Base-by-base conservation (phyloP, 2,888 invertebrate genomes). In the Encarsia formosa region DNA sequence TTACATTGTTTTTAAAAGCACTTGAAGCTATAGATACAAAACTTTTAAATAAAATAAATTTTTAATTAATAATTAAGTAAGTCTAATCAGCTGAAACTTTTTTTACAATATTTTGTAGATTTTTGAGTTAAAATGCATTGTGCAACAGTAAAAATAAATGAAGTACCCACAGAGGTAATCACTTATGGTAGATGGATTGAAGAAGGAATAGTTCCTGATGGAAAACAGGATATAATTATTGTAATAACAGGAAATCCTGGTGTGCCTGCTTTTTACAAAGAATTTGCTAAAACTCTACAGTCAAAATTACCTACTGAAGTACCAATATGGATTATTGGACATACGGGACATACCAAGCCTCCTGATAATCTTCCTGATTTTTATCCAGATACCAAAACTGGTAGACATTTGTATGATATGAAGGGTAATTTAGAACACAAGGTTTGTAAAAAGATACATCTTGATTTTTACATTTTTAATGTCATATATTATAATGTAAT, bases 181-280 rank as follows among this genome's bases (percentile, higher is more conserved):
- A 84, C 85, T 5, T 87, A 83, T 77, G 91, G 88, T 16, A 78
- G 79, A 55, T 82, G 82, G 81, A 75, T 84, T 19, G 82, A 86
- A 62, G 86, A 87, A 59, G 67, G 74, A 2, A 78, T 82, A 41
- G 67, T 74, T 49, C 65, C 76, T 26, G 70, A 77, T 16, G 67
- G 71, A 39, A 78, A 78, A 32, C 76, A 81, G 57, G 81, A 87
- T 70, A 69, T 92, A 9, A 81, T 91, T 37, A 63, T 93, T 38
- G 81, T 87, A 57, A 82, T 93, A 58, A 84, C 91, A 22, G 93
- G 95, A 24, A 95, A 95, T 78, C 95, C 95, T 8, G 95, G 95
- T 2, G 69, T 92, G 20, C 81, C 87, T 0, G 84, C 84, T 52
- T 94, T 87, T 73, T 95, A 95, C 65, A 79, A 80, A 29, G 79